Percentiles rank a stretch among this genome's conserved stretches.
Evolutionary conservation across 2,113 vertebrate species (phyloP).

Genomic region (Cynoglossus semilaevis): DNA sequence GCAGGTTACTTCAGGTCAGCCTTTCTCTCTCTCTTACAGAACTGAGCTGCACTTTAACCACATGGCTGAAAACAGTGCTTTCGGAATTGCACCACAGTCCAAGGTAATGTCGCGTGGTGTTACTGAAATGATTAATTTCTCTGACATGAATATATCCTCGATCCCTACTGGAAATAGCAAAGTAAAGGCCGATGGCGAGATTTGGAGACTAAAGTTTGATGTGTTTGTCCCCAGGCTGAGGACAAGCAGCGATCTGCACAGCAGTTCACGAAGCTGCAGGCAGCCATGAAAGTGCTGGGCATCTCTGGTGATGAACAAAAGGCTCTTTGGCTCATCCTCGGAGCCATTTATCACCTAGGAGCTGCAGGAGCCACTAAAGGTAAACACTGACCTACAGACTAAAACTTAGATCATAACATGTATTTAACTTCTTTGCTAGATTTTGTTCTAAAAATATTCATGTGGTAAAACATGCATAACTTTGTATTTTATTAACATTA

Average conservation of each 20-base stretch:
- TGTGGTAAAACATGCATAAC: too few relatives aligned
- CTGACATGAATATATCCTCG: neutral
- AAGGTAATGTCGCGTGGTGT: conserved; percentile 77
- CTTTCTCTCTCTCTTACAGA: conserved; percentile 61
- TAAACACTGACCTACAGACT: conserved; percentile 48
- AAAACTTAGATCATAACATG: too few relatives aligned
- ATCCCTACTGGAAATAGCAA: too few relatives aligned
- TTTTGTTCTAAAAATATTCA: too few relatives aligned
- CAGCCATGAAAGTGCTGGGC: conserved; percentile 94
- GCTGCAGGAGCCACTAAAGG: conserved; percentile 96
- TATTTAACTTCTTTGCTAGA: too few relatives aligned
- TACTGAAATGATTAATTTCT: too few relatives aligned
- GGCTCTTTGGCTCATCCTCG: conserved; percentile 84
- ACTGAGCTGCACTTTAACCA: conserved; percentile 97
- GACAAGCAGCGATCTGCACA: conserved; percentile 92
- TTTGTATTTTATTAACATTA: too few relatives aligned
- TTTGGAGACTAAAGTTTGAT: conserved; percentile 10
- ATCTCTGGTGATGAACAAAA: conserved; percentile 91
- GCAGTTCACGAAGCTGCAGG: conserved; percentile 94
- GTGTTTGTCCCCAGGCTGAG: conserved; percentile 74
- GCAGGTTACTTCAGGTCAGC: neutral
- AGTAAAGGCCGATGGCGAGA: too few relatives aligned
- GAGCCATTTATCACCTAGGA: conserved; percentile 92
- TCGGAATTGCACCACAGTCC: conserved; percentile 83
- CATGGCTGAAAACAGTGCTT: conserved; percentile 89